Evolutionary conservation across 2,797 vertebrate genomes (phyloP), one percentile per base, ranked within the genome.

Genomic region (Hippoglossus hippoglossus): DNA sequence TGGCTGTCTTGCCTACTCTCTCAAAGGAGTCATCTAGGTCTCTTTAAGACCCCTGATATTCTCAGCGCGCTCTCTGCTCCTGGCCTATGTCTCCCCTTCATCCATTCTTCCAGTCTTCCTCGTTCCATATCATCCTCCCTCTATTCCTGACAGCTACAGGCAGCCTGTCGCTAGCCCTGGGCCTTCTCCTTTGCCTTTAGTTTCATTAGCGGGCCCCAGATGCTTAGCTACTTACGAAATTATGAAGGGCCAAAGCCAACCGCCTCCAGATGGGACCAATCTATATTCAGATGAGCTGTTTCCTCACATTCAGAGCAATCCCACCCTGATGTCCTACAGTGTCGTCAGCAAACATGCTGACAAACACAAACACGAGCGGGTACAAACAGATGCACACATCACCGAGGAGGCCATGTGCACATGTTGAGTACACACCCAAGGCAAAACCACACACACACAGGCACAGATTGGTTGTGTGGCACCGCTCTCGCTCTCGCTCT

Each of bases 251-350:
- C 89, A 69, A 89, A 94, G 94, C 94, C 94, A 94, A 88, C 71
- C 78, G 77, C 88, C 93, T 92, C 92, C 94, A 95, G 94, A 95
- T 95, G 94, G 94, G 94, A 92, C 88, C 91, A 86, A 94, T 94
- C 94, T 94, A 95, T 94, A 95, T 95, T 95, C 94, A 95, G 94
- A 95, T 95, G 92, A 94, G 92, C 92, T 73, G 92, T 89, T 94
- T 94, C 92, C 92, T 92, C 90, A 93, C 91, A 94, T 91, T 93
- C 93, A 79, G 92, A 93, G 90, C 93, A 91, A 94, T 94, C 91
- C 91, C 89, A 81, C 81, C 77, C 81, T 81, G 88, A 91, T 94
- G 92, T 94, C 92, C 90, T 92, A 93, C 86, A 91, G 84, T 82
- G 91, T 88, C 81, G 81, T 91, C 89, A 89, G 88, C 90, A 90